Percentiles rank a stretch among this genome's conserved stretches.
Conservation (phyloP, 1,140 invertebrate species). For the Agraylea sexmaculata region DNA sequence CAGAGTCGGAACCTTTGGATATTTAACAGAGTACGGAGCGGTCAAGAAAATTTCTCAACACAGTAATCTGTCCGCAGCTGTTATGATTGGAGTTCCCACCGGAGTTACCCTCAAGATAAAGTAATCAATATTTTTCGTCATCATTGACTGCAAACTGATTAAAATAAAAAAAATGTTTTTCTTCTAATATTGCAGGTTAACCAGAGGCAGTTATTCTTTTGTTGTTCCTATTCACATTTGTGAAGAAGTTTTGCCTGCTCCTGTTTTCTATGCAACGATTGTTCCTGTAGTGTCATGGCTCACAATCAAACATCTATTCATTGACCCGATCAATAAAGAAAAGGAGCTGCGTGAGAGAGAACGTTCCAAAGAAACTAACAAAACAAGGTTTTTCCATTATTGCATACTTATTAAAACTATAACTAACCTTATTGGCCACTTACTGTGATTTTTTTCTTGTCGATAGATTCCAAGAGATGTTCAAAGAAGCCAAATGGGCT, state of each 20-base stretch:
- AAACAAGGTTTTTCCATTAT: conserved; percentile 15
- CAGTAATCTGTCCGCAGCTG: conserved; percentile 69
- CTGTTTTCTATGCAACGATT: conserved; percentile 85
- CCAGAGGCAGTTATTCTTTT: conserved; percentile 77
- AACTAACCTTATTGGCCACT: conserved; percentile 3
- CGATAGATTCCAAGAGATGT: conserved; percentile 59
- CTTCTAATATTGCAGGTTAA: conserved; percentile 46
- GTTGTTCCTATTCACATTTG: conserved; percentile 81
- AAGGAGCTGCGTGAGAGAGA: conserved; percentile 63
- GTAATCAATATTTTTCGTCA: conserved; percentile 46
- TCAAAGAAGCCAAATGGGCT: conserved; percentile 71
- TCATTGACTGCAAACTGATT: not conserved
- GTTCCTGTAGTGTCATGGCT: conserved; percentile 70
- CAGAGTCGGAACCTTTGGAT: conserved; percentile 80
- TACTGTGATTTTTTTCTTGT: not conserved
- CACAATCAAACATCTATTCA: conserved; percentile 68
- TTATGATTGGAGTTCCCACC: conserved; percentile 70
- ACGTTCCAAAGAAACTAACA: conserved; percentile 16
- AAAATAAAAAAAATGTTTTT: not conserved
- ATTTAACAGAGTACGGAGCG: conserved; percentile 74
- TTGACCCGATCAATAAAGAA: conserved; percentile 74
- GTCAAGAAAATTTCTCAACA: conserved; percentile 87
- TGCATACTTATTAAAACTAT: conserved; percentile 3
- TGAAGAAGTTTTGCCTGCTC: conserved; percentile 78
- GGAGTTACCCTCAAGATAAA: conserved; percentile 84